These are phyloP conservation scores for Euphydryas editha DNA, from an alignment of 2,888 invertebrate genomes.

Conservation along the genomic window DNA sequence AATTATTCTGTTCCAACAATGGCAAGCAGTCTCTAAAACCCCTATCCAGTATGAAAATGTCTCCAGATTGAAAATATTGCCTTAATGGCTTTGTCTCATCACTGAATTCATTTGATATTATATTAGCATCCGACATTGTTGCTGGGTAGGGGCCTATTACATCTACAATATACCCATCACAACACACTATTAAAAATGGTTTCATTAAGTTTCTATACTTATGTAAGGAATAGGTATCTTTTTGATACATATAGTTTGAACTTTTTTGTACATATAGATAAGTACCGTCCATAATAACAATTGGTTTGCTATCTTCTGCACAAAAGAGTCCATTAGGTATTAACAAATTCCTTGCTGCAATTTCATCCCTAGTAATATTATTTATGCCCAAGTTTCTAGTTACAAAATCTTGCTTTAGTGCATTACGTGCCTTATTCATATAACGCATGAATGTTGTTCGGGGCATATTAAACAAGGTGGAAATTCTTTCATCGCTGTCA, in stretches of 20 bases:
- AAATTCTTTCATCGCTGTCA: neutral
- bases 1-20: neutral
- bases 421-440: neutral
- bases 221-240: neutral
- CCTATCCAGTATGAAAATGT: neutral
- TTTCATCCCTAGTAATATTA: neutral
- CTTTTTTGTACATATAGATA: neutral
- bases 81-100: neutral
- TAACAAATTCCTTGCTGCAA: neutral
- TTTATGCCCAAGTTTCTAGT: neutral
- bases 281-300: neutral
- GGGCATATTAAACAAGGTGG: neutral
- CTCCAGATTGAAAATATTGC: constrained; percentile 4
- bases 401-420: neutral
- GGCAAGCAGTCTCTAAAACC: neutral
- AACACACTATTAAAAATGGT: neutral
- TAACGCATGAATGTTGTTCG: neutral
- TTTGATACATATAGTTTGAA: constrained; percentile 3
- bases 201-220: neutral
- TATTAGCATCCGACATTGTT: neutral
- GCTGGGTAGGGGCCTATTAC: neutral
- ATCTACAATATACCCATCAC: neutral
- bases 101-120: neutral
- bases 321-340: neutral
- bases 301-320: neutral